Conservation (phyloP, 1,140 invertebrate species). For the Aphidius gifuensis region DNA sequence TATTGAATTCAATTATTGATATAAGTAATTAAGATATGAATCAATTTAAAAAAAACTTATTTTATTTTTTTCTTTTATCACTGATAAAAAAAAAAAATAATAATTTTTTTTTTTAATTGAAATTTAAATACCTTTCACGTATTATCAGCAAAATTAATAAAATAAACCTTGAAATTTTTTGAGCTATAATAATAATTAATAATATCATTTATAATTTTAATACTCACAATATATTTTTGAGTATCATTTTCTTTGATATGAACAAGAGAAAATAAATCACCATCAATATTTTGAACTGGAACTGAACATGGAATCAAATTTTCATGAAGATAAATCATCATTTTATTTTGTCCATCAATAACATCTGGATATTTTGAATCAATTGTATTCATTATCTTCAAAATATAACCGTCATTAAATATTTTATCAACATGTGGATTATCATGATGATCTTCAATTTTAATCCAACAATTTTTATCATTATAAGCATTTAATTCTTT, state of each 20-base stretch:
- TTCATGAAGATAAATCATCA: slow-evolving; percentile 66
- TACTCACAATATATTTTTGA: slow-evolving; percentile 19
- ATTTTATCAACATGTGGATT: slow-evolving; percentile 59
- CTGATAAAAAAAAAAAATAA: no score
- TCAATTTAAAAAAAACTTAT: no score
- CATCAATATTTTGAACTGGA: slow-evolving; percentile 64
- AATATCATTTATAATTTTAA: no score
- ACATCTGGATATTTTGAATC: slow-evolving; percentile 67
- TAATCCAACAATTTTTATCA: slow-evolving; percentile 72
- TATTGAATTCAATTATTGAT: no score
- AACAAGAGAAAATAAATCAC: slow-evolving; percentile 63
- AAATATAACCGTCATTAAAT: slow-evolving; percentile 65
- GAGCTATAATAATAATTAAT: no score
- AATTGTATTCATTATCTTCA: slow-evolving; percentile 79
- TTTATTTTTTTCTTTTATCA: no score
- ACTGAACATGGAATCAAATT: slow-evolving; percentile 63
- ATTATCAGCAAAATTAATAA: no score
- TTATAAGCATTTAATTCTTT: slow-evolving; percentile 75
- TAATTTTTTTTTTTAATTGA: neutral
- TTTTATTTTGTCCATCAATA: slow-evolving; percentile 69
- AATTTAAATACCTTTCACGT: neutral
- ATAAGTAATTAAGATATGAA: no score
- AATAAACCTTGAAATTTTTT: no score
- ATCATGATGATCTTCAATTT: slow-evolving; percentile 55
- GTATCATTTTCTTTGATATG: slow-evolving; percentile 21